Evolutionary conservation across 2,888 invertebrate species (phyloP).

Genomic region (Pseudoips prasinana): DNA sequence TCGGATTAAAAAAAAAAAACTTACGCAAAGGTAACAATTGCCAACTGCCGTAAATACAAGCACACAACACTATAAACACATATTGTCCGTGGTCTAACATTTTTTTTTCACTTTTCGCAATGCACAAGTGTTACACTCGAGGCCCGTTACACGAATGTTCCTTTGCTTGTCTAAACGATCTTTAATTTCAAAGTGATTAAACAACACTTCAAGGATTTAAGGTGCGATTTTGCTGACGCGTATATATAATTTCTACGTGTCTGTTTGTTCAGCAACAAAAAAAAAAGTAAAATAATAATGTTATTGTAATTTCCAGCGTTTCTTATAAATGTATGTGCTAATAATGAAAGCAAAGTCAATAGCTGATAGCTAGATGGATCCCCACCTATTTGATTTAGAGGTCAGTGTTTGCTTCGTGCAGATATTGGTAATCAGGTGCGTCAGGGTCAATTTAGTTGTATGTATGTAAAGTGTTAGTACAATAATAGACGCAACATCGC

Average conservation of each 20-base stretch:
- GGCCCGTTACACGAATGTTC: constrained; percentile 50
- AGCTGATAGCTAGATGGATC: background rate
- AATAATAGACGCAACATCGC: too few relatives aligned
- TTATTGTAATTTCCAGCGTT: too few relatives aligned
- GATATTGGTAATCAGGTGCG: background rate
- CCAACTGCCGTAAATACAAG: constrained; percentile 54
- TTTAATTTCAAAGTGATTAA: constrained; percentile 62
- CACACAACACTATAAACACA: constrained; percentile 47
- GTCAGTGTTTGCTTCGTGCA: background rate
- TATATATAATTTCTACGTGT: too few relatives aligned
- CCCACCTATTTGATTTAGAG: background rate
- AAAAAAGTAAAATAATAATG: too few relatives aligned
- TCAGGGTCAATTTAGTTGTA: background rate
- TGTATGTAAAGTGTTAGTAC: too few relatives aligned
- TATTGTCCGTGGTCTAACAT: constrained; percentile 37
- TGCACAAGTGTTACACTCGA: constrained; percentile 36
- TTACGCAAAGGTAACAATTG: constrained; percentile 70
- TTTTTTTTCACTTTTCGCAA: constrained; percentile 16
- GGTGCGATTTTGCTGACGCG: constrained; percentile 36
- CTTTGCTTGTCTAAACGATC: constrained; percentile 38
- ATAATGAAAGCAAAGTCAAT: background rate
- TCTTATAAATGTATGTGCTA: background rate
- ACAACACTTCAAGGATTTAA: constrained; percentile 63
- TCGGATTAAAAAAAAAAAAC: constrained; percentile 34
- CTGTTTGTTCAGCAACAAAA: too few relatives aligned